These are phyloP conservation scores for Morinoia aosen DNA, from an alignment of 2,888 invertebrate genomes.

Conservation along the genomic window DNA sequence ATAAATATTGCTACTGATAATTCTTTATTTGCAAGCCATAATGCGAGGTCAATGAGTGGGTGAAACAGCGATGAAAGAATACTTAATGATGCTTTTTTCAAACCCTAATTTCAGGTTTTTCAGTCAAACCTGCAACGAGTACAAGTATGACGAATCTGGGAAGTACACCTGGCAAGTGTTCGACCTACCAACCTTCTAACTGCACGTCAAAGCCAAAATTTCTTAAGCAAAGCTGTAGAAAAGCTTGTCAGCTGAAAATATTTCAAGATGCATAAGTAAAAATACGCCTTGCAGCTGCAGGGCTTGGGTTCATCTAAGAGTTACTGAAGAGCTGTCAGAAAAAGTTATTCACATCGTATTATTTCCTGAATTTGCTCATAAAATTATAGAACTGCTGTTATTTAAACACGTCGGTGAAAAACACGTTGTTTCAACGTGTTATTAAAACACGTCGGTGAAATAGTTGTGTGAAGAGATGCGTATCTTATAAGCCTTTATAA, in stretches of 20 bases:
- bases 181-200: constrained; percentile 51
- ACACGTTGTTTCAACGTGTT: too few species aligned
- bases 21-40: not conserved
- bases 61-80: not conserved
- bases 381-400: too few species aligned
- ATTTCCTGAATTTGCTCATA: too few species aligned
- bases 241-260: not conserved
- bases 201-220: not conserved
- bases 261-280: too few species aligned
- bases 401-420: too few species aligned
- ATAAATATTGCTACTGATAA: not conserved
- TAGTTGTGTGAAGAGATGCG: too few species aligned
- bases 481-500: too few species aligned
- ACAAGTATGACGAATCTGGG: constrained; percentile 58
- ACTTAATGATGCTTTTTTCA: not conserved
- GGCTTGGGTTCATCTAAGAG: too few species aligned
- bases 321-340: too few species aligned
- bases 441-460: too few species aligned
- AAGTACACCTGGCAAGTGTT: constrained; percentile 63
- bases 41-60: not conserved
- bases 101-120: constrained; percentile 53
- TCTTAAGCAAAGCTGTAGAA: not conserved
- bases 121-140: constrained; percentile 60
- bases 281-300: too few species aligned
- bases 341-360: too few species aligned